These are phyloP conservation scores for Carabus problematicus DNA, from an alignment of 2,888 invertebrate genomes.

Conservation along the genomic window DNA sequence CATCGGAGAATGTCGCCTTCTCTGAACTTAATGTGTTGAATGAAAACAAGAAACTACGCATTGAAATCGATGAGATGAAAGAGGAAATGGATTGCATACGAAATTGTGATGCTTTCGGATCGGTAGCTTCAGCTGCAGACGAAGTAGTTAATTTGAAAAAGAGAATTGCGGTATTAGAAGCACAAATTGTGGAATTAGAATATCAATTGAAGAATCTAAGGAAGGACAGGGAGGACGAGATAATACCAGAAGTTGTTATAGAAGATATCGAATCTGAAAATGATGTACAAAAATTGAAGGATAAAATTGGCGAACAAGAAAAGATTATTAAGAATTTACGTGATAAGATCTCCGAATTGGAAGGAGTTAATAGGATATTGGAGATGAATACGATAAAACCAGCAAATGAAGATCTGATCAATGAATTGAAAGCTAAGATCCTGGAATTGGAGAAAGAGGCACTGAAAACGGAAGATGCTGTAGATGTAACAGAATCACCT, in stretches of 20 bases:
- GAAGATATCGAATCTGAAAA: constrained; percentile 19
- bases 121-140: constrained; percentile 54
- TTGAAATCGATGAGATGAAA: constrained; percentile 27
- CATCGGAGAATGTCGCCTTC: constrained; percentile 20
- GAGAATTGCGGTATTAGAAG: neutral
- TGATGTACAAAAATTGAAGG: neutral
- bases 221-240: neutral
- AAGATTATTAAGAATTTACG: neutral
- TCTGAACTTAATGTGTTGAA: constrained; percentile 10
- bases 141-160: constrained; percentile 48
- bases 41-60: constrained; percentile 15
- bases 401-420: neutral
- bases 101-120: constrained; percentile 19
- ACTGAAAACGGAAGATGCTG: no score
- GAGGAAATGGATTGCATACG: constrained; percentile 30
- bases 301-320: constrained; percentile 4
- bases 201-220: constrained; percentile 8
- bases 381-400: no score
- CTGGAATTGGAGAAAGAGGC: neutral
- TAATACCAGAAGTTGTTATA: neutral
- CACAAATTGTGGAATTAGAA: constrained; percentile 14
- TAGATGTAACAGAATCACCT: no score
- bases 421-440: neutral
- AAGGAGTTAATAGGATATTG: no score
- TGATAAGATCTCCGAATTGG: no score